Evolutionary conservation across 2,797 vertebrate genomes (phyloP).

Genomic region (Darevskia nairensis): DNA sequence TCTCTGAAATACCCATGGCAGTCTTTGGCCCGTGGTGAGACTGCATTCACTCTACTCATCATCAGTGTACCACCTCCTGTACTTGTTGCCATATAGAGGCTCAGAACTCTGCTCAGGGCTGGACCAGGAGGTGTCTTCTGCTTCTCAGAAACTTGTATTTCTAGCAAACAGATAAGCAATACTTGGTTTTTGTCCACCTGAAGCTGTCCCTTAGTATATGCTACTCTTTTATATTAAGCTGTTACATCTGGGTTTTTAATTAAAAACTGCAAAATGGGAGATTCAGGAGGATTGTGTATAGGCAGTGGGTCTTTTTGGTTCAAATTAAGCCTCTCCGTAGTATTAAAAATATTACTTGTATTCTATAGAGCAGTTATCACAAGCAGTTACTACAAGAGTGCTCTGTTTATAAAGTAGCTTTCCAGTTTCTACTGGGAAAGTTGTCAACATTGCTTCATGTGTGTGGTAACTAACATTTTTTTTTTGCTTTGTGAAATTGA

Average conservation of each 20-base stretch:
- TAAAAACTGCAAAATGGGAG: accelerated
- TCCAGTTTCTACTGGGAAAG: not conserved
- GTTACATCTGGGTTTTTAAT: not conserved
- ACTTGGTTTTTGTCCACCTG: not conserved
- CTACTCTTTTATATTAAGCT: not conserved
- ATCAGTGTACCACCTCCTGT: not conserved
- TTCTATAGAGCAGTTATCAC: not conserved
- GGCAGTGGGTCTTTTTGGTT: accelerated
- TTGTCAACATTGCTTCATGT: not conserved
- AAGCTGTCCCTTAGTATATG: not conserved
- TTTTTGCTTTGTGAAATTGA: too few species aligned
- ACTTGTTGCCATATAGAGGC: not conserved
- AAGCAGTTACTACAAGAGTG: not conserved
- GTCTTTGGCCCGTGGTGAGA: slow-evolving; percentile 9
- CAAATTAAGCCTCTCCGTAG: not conserved
- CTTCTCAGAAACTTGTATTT: not conserved
- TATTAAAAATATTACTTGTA: not conserved
- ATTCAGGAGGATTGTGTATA: accelerated
- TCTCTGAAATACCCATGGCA: not conserved
- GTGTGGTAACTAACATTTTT: not conserved
- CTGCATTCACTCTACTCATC: slow-evolving; percentile 59
- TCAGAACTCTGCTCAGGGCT: not conserved
- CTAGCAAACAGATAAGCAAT: slow-evolving; percentile 21
- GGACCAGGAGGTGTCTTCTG: not conserved
- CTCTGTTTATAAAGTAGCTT: not conserved